Conservation (phyloP, 2,113 vertebrate genomes). For the Myodes glareolus region DNA sequence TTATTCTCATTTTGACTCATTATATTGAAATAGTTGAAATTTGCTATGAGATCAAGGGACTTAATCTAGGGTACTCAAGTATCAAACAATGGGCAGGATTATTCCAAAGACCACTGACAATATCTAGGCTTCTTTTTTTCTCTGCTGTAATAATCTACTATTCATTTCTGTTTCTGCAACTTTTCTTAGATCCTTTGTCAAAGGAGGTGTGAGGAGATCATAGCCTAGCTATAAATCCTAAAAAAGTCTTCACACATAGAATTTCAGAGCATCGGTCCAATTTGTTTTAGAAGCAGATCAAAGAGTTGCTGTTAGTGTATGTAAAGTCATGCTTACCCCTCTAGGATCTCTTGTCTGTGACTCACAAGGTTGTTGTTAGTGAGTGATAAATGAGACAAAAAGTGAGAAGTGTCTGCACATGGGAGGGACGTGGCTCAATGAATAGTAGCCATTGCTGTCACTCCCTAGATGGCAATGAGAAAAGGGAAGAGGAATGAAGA, state of each 20-base stretch:
- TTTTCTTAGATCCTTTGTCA: conserved; percentile 50
- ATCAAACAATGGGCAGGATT: neutral
- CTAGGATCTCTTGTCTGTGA: neutral
- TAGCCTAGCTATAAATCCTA: conserved; percentile 14
- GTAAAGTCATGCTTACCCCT: neutral
- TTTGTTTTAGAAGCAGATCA: conserved; percentile 57
- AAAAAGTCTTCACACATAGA: conserved; percentile 31
- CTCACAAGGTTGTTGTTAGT: conserved; percentile 11
- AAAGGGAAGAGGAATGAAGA: neutral
- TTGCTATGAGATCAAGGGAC: neutral
- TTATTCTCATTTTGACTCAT: neutral
- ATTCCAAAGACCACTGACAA: too few relatives aligned
- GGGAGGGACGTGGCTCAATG: neutral
- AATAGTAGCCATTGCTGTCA: neutral
- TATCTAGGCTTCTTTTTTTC: neutral
- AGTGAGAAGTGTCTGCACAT: conserved; percentile 22
- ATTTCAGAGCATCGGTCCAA: conserved; percentile 48
- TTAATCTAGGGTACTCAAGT: neutral
- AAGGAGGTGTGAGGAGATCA: conserved; percentile 45
- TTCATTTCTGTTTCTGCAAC: neutral
- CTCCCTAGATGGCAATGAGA: neutral
- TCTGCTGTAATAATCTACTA: neutral
- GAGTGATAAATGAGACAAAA: conserved; percentile 58
- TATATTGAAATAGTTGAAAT: neutral
- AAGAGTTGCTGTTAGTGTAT: neutral